Conservation (phyloP, 2,113 vertebrate species). For the Galemys pyrenaicus region DNA sequence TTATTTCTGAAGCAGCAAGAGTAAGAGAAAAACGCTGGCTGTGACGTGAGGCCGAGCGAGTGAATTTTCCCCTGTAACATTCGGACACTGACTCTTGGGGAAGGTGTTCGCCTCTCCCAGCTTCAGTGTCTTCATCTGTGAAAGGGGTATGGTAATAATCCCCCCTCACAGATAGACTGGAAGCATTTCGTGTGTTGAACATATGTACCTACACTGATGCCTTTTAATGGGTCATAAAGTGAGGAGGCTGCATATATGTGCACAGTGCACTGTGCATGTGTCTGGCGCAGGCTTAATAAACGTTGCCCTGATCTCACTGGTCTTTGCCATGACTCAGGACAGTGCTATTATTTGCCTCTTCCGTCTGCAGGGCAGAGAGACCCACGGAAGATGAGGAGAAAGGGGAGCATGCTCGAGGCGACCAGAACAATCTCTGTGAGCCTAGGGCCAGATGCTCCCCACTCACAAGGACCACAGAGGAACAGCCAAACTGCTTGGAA, state of each 20-base stretch:
- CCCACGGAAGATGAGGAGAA: neutral
- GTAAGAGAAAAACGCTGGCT: neutral
- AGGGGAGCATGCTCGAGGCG: neutral
- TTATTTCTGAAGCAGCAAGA: neutral
- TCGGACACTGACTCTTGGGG: neutral
- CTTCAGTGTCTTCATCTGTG: neutral
- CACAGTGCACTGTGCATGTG: fast-evolving
- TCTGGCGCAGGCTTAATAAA: neutral
- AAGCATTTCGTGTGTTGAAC: neutral
- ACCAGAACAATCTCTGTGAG: conserved; percentile 74
- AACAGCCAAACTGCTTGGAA: conserved; percentile 76
- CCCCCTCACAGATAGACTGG: neutral
- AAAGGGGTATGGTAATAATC: neutral
- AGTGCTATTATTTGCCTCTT: neutral
- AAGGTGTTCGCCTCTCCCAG: neutral
- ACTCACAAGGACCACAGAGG: conserved; percentile 62
- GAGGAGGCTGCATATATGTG: neutral
- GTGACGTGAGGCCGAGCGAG: neutral
- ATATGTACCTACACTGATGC: neutral
- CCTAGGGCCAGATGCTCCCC: conserved; percentile 65
- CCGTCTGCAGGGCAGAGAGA: neutral
- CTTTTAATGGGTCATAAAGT: neutral
- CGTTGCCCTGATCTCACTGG: neutral
- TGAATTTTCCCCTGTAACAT: neutral
- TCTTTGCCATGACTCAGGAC: neutral